Evolutionary conservation across 2,888 invertebrate species (phyloP).

Genomic region (Liposcelis brunnea): DNA sequence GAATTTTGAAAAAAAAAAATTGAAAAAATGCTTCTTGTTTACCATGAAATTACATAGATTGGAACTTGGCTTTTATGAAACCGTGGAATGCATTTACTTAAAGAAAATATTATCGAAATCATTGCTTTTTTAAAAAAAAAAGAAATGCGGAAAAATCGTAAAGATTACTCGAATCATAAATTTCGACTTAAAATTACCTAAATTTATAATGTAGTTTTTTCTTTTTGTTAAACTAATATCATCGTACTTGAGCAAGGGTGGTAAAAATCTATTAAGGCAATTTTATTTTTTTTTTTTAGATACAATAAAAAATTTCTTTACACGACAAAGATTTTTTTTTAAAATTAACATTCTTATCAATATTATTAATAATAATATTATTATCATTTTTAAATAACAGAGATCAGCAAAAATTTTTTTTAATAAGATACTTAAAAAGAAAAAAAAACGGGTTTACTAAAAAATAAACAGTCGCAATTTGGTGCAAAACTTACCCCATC

Average conservation of each 20-base stretch:
- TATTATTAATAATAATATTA: not conserved
- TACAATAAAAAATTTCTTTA: too few species aligned
- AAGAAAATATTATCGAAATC: too few species aligned
- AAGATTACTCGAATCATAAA: not conserved
- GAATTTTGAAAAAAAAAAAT: too few species aligned
- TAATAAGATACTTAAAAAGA: not conserved
- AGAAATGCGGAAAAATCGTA: not conserved
- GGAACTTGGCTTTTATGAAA: too few species aligned
- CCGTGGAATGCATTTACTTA: too few species aligned
- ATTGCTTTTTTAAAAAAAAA: too few species aligned
- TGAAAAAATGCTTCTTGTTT: too few species aligned
- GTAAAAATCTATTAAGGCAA: slow-evolving; percentile 7
- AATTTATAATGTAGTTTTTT: slow-evolving; percentile 4
- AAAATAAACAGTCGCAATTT: slow-evolving; percentile 7
- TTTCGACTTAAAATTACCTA: slow-evolving; percentile 7
- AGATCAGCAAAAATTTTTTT: slow-evolving; percentile 2
- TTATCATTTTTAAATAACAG: not conserved
- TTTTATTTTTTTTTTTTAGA: not conserved
- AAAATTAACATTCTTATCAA: slow-evolving; percentile 1
- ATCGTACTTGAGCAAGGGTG: slow-evolving; percentile 6
- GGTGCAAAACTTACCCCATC: slow-evolving; percentile 5
- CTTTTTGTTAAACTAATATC: slow-evolving; percentile 7
- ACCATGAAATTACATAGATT: too few species aligned
- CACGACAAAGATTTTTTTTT: not conserved
- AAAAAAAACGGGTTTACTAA: not conserved